Percentiles rank a stretch among this genome's conserved stretches.
phyloP scores from a whole-genome alignment of 2,113 vertebrate species.

The Castor canadensis region DNA sequence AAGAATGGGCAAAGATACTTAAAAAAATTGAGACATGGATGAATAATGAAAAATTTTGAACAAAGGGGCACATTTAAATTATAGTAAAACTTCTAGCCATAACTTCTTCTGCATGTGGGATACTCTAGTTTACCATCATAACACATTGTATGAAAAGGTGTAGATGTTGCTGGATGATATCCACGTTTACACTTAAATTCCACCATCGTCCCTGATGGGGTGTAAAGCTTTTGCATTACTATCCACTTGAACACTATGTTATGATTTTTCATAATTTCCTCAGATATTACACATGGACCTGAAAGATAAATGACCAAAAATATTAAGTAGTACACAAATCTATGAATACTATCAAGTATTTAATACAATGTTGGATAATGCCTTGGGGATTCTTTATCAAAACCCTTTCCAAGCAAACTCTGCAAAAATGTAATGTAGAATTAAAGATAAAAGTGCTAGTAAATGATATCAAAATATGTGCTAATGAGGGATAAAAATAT shows the following conservation, averaged over 20 bases:
- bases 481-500: neutral
- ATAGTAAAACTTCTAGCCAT: accelerated
- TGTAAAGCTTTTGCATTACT: accelerated
- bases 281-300: slow-evolving; percentile 33
- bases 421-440: neutral
- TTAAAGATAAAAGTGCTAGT: neutral
- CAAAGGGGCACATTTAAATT: neutral
- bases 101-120: neutral
- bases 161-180: accelerated
- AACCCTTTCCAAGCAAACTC: neutral
- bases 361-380: neutral
- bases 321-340: neutral
- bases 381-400: neutral
- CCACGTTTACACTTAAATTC: accelerated
- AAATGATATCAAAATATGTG: neutral
- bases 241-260: accelerated
- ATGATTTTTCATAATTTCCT: neutral
- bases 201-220: accelerated
- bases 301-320: neutral
- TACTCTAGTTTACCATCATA: neutral
- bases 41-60: neutral
- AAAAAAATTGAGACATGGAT: neutral
- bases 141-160: neutral
- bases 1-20: too few species aligned
- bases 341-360: neutral